A percentile compares a stretch with the other conserved stretches of the same genome.
Evolutionary conservation across 2,888 invertebrate genomes (phyloP).

Genomic region (Globia sparganii): DNA sequence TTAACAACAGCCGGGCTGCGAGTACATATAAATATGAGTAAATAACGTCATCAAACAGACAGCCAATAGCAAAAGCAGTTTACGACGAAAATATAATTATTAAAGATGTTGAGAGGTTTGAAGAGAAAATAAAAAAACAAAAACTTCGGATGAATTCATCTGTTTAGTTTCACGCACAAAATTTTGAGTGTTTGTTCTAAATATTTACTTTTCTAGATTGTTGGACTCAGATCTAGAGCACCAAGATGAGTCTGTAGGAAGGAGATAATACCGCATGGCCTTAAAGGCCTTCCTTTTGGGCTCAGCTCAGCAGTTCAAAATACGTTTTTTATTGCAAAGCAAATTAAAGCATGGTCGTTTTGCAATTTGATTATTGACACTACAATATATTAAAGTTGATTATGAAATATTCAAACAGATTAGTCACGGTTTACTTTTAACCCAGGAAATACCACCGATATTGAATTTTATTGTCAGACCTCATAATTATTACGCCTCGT

Average conservation of each 20-base stretch:
- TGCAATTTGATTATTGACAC: slow-evolving; percentile 22
- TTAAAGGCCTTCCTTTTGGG: background rate
- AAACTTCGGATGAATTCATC: slow-evolving; percentile 18
- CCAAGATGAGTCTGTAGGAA: background rate
- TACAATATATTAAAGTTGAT: slow-evolving; percentile 18
- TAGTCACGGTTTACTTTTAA: slow-evolving; percentile 48
- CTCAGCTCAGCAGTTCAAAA: background rate
- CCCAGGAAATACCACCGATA: slow-evolving; percentile 46
- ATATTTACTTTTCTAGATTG: slow-evolving; percentile 32
- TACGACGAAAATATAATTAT: slow-evolving; percentile 47
- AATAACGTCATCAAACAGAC: slow-evolving; percentile 64
- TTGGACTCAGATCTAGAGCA: slow-evolving; percentile 36
- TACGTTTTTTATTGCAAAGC: background rate
- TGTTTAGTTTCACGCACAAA: slow-evolving; percentile 27
- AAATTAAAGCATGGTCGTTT: slow-evolving; percentile 9
- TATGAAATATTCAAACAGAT: slow-evolving; percentile 40
- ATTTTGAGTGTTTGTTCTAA: slow-evolving; percentile 21
- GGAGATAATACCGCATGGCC: background rate
- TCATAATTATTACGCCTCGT: slow-evolving; percentile 30
- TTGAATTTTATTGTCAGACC: slow-evolving; percentile 40
- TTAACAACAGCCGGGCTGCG: slow-evolving; percentile 70
- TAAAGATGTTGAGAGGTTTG: slow-evolving; percentile 28
- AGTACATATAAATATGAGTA: slow-evolving; percentile 69
- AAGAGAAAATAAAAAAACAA: slow-evolving; percentile 28
- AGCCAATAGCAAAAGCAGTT: slow-evolving; percentile 40